Evolutionary conservation across 2,113 vertebrate genomes (phyloP), one percentile per base, ranked within the genome.

Genomic region (Mesembrinibis cayennensis): DNA sequence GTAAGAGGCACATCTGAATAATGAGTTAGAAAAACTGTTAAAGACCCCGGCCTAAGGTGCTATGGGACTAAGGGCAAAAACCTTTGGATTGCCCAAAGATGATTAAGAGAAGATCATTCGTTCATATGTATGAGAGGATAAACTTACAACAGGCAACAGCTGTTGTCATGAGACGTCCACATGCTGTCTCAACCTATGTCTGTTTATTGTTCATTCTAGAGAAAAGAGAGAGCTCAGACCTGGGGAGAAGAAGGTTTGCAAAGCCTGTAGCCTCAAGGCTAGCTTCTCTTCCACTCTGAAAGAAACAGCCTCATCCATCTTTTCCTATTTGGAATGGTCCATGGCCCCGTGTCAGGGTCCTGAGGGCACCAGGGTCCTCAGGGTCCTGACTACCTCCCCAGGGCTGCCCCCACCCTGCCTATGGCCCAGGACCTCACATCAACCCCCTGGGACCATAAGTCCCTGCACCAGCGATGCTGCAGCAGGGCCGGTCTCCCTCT

Each of bases 381-480:
- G 32, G 30, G 13, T n/a, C 36, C 30, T 22, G 44, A n/a, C 26
- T 5, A 11, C 7, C 17, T 67, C 36, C 22, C 23, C 21, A 32
- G 36, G 1, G 0, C 40, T 65, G 9, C 21, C 23, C 11, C 9
- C 7, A n/a, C 3, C 16, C 22, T 65, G 15, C 42, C 50, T 40
- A 2, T 0, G 4, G n/a, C 32, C 36, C 16, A 8, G 11, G 30
- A 13, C 0, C 1, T 17, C 13, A 53, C 8, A 4, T 11, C 45
- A 56, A 13, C 27, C 29, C 30, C 38, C 27, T 0, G 2, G 16
- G 32, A 47, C 42, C 4, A 0, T 42, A 40, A 61, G 42, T 2
- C 3, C 9, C 20, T 47, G 50, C 6, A 36, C 25, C 34, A 26
- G 15, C 3, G 3, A 23, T 1, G 3, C 11, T 14, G 2, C n/a